Evolutionary conservation across 2,113 vertebrate species (phyloP).

Genomic region (Panthera tigris): DNA sequence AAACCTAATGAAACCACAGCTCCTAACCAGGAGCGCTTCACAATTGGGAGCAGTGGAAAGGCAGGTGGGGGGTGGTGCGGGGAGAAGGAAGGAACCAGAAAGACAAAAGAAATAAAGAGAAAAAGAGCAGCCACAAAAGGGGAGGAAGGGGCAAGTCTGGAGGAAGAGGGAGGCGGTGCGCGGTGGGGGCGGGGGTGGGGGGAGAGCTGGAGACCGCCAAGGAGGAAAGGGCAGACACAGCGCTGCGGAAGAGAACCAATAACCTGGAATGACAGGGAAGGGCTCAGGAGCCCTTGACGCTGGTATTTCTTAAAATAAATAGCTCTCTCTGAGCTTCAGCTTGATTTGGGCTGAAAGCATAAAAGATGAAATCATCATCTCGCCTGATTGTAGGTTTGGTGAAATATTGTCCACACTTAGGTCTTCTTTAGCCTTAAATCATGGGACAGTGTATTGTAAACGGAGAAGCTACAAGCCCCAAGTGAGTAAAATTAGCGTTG

Average conservation of each 20-base stretch:
- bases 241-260: not conserved
- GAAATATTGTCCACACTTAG: not conserved
- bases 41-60: not conserved
- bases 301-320: conserved; percentile 1
- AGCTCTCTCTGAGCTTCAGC: not conserved
- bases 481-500: not conserved
- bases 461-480: not conserved
- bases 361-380: not conserved
- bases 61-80: too few species aligned
- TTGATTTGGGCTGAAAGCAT: not conserved
- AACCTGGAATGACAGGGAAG: not conserved
- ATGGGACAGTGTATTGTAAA: not conserved
- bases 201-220: not conserved
- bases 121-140: not conserved
- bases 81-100: not conserved
- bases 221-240: not conserved
- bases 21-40: not conserved
- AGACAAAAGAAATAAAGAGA: not conserved
- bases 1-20: not conserved
- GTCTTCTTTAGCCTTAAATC: not conserved
- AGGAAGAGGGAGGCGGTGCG: not conserved
- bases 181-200: not conserved
- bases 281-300: not conserved
- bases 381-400: not conserved
- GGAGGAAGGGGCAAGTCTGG: not conserved